phyloP scores from a whole-genome alignment of 2,888 invertebrate species.

The Laothoe populi region DNA sequence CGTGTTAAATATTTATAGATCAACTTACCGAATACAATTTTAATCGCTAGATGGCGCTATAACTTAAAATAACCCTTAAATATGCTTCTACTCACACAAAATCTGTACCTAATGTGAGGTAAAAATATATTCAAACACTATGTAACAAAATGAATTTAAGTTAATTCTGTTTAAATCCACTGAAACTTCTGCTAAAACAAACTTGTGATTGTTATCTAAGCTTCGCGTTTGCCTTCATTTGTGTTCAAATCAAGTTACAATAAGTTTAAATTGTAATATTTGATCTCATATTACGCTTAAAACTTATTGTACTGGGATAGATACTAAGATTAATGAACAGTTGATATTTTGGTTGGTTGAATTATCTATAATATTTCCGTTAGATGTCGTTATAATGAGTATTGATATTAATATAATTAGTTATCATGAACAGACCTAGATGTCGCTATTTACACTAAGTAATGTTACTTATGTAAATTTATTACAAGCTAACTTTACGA shows the following conservation, averaged over 20 bases:
- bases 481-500: too few relatives aligned
- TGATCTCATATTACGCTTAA: conserved; percentile 2
- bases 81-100: background rate
- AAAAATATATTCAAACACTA: background rate
- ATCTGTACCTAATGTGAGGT: too few relatives aligned
- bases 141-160: background rate
- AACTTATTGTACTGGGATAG: too few relatives aligned
- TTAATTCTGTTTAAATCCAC: background rate
- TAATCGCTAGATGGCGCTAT: conserved; percentile 40
- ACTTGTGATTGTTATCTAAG: conserved; percentile 1
- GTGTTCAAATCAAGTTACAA: conserved; percentile 8
- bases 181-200: conserved; percentile 1
- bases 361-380: background rate
- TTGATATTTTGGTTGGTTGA: background rate
- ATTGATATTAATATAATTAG: background rate
- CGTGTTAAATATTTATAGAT: background rate
- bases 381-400: background rate
- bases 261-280: background rate
- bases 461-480: background rate
- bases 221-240: background rate
- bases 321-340: too few relatives aligned
- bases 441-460: background rate
- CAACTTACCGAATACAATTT: background rate
- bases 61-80: background rate
- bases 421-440: background rate